Evolutionary conservation across 2,888 invertebrate genomes (phyloP), one percentile per base, ranked within the genome.

Genomic region (Oscheius sp.): DNA sequence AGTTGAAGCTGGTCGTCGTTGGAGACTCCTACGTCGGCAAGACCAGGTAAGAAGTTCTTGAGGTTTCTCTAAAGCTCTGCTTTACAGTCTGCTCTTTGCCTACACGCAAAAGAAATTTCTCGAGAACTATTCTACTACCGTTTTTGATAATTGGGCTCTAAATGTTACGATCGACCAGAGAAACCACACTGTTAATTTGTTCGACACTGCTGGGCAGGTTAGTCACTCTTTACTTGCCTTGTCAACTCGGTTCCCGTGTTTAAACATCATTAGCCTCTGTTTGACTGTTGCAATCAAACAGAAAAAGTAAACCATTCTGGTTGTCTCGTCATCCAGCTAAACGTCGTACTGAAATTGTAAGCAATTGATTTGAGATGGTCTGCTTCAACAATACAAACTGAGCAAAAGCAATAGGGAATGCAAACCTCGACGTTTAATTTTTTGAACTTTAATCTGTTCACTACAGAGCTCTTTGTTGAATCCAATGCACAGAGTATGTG

Each of bases 1-100:
- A 80, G 65, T 73, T 96, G 86, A 96, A 96, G 92, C 95, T 96
- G 91, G 96, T 96, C 86, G 92, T 96, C 86, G 94, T 96, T 81
- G 96, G 96, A 79, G 96, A 96, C 90, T 94, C 94, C 78, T 95
- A 94, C 77, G 94, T 96, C 84, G 96, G 96, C 78, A 96, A 96
- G 92, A 96, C 96, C 82, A 95, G 95, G 85, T 84, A 53, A 70
- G 76, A 72, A 21, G 21, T 21, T 21, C 21, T 21, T 21, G 21
- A 21, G 21, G 21, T 21, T 21, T 21, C 21, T 21, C 21, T 21
- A 21, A 21, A 21, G 21, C 42, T 42, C 42, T 42, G 7, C 42
- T 42, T 42, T 42, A 42, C 77, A 86, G 86, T 73, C 74, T 86
- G 48, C 79, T 86, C 35, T 79, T 82, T 76, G 84, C 86, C 55